Conservation (phyloP, 2,797 vertebrate species). For the Gymnoscopelus microlampas region DNA sequence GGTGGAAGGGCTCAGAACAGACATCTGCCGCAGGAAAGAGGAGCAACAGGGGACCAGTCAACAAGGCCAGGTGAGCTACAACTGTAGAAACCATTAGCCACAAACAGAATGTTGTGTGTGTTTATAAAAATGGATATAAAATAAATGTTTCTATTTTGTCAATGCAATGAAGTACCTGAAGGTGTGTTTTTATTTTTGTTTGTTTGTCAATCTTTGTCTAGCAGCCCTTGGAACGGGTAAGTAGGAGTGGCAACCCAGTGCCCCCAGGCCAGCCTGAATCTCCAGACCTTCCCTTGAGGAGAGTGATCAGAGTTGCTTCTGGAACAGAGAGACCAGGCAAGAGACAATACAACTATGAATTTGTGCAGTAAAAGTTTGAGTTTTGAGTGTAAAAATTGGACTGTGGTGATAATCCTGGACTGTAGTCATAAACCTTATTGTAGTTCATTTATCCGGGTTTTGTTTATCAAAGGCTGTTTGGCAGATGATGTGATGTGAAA, state of each 20-base stretch:
- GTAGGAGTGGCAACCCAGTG: constrained; percentile 31
- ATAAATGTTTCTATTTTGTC: too few relatives aligned
- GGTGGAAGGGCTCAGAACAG: constrained; percentile 83
- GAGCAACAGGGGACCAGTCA: constrained; percentile 52
- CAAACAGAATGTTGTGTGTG: neutral
- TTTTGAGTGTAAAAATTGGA: neutral
- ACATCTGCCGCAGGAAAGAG: constrained; percentile 74
- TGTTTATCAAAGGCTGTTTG: neutral
- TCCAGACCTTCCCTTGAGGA: neutral
- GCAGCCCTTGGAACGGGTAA: constrained; percentile 59
- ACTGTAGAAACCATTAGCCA: neutral
- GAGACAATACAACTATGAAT: neutral
- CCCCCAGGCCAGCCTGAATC: neutral
- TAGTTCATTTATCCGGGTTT: neutral
- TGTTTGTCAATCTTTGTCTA: constrained; percentile 38
- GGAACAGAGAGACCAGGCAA: constrained; percentile 57
- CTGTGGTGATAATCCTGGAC: constrained; percentile 6
- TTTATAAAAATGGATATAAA: too few relatives aligned
- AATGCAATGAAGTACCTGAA: neutral
- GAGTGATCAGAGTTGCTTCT: constrained; percentile 58
- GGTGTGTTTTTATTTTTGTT: neutral
- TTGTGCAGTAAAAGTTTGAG: too few relatives aligned
- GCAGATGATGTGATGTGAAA: neutral
- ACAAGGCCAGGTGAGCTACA: constrained; percentile 65
- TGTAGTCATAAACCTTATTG: neutral